Base-by-base conservation (phyloP, 1,140 invertebrate genomes). In the Drosophila saltans region DNA sequence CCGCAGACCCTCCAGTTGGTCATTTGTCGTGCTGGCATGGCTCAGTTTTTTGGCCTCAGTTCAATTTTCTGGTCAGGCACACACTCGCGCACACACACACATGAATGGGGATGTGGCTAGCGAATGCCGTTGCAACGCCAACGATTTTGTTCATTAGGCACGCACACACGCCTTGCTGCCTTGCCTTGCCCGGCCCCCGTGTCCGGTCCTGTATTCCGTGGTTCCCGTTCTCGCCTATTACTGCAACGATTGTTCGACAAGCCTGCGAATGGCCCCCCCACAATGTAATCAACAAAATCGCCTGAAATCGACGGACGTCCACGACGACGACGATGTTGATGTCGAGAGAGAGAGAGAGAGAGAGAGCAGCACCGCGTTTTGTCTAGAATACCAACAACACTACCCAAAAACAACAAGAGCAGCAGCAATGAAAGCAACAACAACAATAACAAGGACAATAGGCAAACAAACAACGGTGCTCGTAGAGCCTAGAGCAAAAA, bases 21-120 rank as follows among this genome's bases (percentile, higher is more conserved):
- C 81, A 86, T 85, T 85, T 86, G 75, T 86, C 79, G 75, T 78
- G 66, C 21, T 26, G 7, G 45, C 21, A 52, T 16, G 45, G 63
- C 71, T 86, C 82, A 69, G 74, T 81, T 84, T 80, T 75, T 78
- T 33, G 80, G 79, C 69, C 80, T 74, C 61, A 69, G 84, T 83
- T 89, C 84, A 86, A 86, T 86, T 86, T 86, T 86, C 83, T 86
- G 83, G 83, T 86, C 84, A 86, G 89, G 83, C 84, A 86, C 83
- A 89, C 45, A 26, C 45, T 26, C 41, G 16, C 45, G n/a, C 21
- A 52, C 45, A 24, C 45, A 48, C 45, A 48, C 8, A 24, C 21
- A 24, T 9, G 24, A 21, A 16, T 2, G 21, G 21, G 21, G 21
- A 52, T 52, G 33, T 36, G 6, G 33, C 33, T 86, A 64, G 72